phyloP scores from a whole-genome alignment of 2,113 vertebrate species.

The Spea multiplicata region DNA sequence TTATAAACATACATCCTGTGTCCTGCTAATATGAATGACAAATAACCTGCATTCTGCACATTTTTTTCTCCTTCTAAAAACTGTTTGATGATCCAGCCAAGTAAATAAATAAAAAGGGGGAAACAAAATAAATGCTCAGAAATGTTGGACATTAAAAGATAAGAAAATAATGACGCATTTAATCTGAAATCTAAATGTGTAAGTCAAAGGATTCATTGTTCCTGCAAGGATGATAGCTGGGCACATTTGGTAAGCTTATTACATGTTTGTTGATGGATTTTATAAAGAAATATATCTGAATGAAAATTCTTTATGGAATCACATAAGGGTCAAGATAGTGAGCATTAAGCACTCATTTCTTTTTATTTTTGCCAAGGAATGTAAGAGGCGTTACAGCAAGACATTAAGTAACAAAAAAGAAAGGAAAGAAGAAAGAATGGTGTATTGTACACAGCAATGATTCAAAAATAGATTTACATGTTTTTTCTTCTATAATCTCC shows the following conservation, averaged over 20 bases:
- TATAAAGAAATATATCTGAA: constrained; percentile 19
- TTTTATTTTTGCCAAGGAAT: constrained; percentile 28
- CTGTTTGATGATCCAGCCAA: constrained; percentile 38
- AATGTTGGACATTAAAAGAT: constrained; percentile 43
- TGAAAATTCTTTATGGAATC: constrained; percentile 20
- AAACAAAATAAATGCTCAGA: constrained; percentile 39
- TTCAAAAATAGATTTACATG: no score
- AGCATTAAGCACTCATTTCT: constrained; percentile 6
- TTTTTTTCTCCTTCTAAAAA: constrained; percentile 29
- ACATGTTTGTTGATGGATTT: constrained; percentile 31
- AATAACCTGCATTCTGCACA: constrained; percentile 26
- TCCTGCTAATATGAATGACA: constrained; percentile 25
- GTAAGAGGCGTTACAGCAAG: not conserved
- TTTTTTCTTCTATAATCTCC: no score
- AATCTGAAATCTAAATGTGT: constrained; percentile 27
- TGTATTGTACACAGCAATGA: not conserved
- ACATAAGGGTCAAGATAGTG: constrained; percentile 12
- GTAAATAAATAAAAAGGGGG: constrained; percentile 35
- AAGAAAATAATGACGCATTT: constrained; percentile 42
- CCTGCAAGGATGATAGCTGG: constrained; percentile 3
- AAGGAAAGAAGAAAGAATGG: no score
- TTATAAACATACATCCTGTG: constrained; percentile 36
- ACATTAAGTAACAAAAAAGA: not conserved
- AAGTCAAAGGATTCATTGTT: constrained; percentile 38
- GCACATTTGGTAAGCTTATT: constrained; percentile 29